These are phyloP conservation scores for Hippocampus zosterae DNA, from an alignment of 2,113 vertebrate species.

Conservation along the genomic window DNA sequence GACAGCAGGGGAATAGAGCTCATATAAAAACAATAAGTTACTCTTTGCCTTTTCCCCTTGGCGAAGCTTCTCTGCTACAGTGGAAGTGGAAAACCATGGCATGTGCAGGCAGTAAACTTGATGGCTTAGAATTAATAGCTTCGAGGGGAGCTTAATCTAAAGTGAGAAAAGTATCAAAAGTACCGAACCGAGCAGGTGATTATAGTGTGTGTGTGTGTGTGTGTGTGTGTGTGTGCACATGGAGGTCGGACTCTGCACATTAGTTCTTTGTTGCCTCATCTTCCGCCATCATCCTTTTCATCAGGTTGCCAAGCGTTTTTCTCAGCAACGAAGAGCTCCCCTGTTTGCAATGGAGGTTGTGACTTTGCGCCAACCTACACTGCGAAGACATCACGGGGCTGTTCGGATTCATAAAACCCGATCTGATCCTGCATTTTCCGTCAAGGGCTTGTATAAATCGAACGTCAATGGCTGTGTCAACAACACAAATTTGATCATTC, in stretches of 20 bases:
- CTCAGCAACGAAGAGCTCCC: slow-evolving; percentile 23
- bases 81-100: slow-evolving; percentile 44
- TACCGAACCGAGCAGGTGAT: slow-evolving; percentile 41
- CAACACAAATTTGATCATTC: not conserved
- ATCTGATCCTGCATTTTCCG: not conserved
- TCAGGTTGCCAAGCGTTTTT: slow-evolving; percentile 35
- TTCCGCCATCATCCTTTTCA: slow-evolving; percentile 21
- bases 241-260: slow-evolving; percentile 23
- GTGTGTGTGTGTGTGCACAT: slow-evolving; percentile 43
- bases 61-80: slow-evolving; percentile 47
- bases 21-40: slow-evolving; percentile 81
- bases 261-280: slow-evolving; percentile 19
- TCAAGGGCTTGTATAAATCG: not conserved
- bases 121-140: slow-evolving; percentile 73
- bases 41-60: slow-evolving; percentile 55
- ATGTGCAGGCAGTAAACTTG: slow-evolving; percentile 68
- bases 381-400: not conserved
- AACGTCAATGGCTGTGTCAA: not conserved
- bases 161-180: slow-evolving; percentile 58
- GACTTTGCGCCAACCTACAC: not conserved
- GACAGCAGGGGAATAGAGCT: slow-evolving; percentile 73
- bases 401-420: not conserved
- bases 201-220: slow-evolving; percentile 40
- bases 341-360: slow-evolving; percentile 24
- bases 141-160: slow-evolving; percentile 59